Percentiles rank a stretch among this genome's conserved stretches.
These are phyloP conservation scores for Philopotamus ludificatus DNA, from an alignment of 1,140 invertebrate genomes.

Conservation along the genomic window DNA sequence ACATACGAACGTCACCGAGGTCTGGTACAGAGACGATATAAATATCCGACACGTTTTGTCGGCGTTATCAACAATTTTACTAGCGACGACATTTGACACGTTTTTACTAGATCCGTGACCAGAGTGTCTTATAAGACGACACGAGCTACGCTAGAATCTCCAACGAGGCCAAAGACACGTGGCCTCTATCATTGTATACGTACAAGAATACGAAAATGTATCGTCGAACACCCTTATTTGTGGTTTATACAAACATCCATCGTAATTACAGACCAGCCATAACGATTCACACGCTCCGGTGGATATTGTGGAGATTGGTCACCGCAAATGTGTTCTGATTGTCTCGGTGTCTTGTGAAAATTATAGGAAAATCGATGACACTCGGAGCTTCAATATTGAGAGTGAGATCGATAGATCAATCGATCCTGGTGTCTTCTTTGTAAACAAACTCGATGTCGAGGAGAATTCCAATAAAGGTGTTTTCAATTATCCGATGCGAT, in stretches of 20 bases:
- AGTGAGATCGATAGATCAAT: slow-evolving; percentile 43
- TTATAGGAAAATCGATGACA: no score
- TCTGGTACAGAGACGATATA: no score
- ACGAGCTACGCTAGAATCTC: not conserved
- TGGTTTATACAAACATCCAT: not conserved
- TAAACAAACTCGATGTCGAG: slow-evolving; percentile 31
- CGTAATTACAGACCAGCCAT: not conserved
- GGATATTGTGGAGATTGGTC: not conserved
- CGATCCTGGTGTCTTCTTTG: slow-evolving; percentile 27
- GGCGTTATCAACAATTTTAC: slow-evolving; percentile 30
- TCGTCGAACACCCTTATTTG: not conserved
- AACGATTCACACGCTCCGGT: slow-evolving; percentile 19
- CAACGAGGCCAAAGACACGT: not conserved
- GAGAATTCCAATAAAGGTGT: slow-evolving; percentile 37
- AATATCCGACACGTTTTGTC: not conserved
- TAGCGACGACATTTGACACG: slow-evolving; percentile 26
- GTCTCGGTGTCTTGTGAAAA: no score
- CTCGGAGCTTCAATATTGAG: no score
- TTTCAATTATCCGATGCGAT: slow-evolving; percentile 38
- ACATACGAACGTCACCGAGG: no score
- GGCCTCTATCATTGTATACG: not conserved
- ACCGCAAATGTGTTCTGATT: slow-evolving; percentile 12
- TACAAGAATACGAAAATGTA: not conserved
- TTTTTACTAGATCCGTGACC: slow-evolving; percentile 23
- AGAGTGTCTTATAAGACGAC: slow-evolving; percentile 9